phyloP scores from a whole-genome alignment of 2,113 vertebrate species.

The Gallinago jamesoni region DNA sequence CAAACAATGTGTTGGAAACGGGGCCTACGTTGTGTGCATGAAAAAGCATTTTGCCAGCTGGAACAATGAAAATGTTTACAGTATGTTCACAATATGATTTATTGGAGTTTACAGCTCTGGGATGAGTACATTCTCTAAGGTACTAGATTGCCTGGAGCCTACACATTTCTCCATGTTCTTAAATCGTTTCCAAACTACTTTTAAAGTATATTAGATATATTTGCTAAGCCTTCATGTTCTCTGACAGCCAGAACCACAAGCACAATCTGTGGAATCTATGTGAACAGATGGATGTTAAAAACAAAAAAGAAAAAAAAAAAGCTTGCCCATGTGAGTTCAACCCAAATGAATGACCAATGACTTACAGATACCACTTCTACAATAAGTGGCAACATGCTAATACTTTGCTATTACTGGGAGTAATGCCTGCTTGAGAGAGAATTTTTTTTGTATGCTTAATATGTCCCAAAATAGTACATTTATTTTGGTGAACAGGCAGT shows the following conservation, averaged over 20 bases:
- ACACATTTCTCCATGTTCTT: constrained; percentile 53
- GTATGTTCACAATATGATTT: constrained; percentile 54
- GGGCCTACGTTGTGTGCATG: background rate
- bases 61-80: constrained; percentile 59
- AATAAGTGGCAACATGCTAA: background rate
- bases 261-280: constrained; percentile 18
- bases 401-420: background rate
- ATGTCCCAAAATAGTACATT: background rate
- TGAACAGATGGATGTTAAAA: constrained; percentile 27
- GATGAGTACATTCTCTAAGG: constrained; percentile 43
- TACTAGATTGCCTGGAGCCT: constrained; percentile 52
- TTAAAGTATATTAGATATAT: constrained; percentile 41
- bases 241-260: constrained; percentile 44
- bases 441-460: background rate
- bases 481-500: background rate
- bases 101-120: constrained; percentile 59
- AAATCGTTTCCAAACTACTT: constrained; percentile 38
- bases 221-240: constrained; percentile 40
- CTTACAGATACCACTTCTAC: background rate
- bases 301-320: background rate
- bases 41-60: constrained; percentile 54
- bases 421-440: background rate
- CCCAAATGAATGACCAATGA: background rate
- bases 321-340: background rate
- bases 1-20: background rate